A percentile compares a stretch with the other conserved stretches of the same genome.
These are phyloP conservation scores for Anthoscopus minutus DNA, from an alignment of 2,113 vertebrate genomes.

Conservation along the genomic window DNA sequence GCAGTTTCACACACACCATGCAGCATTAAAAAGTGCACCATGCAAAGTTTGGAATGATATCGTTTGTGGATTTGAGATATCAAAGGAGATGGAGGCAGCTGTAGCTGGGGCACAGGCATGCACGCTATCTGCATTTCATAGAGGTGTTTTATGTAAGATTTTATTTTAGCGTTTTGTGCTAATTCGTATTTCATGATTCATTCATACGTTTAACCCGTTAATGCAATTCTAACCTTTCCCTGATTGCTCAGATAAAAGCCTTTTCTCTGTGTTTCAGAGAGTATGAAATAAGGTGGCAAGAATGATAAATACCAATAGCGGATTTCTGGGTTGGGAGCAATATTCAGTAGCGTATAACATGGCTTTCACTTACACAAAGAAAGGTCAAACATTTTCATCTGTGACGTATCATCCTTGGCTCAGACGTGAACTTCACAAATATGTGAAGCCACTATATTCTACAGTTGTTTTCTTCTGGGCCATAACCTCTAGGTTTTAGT, in stretches of 20 bases:
- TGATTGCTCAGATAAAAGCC: background rate
- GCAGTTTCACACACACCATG: background rate
- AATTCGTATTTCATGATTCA: background rate
- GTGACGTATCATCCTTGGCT: background rate
- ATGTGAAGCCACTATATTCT: background rate
- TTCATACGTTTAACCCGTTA: background rate
- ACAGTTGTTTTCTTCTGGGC: background rate
- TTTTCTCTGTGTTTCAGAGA: background rate
- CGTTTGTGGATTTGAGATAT: background rate
- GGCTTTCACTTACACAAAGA: slow-evolving; percentile 16
- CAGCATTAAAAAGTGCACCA: background rate
- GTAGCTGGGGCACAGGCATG: background rate
- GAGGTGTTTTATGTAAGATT: background rate
- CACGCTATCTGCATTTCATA: background rate
- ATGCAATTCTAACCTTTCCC: background rate
- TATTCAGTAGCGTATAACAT: slow-evolving; percentile 1
- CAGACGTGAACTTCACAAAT: background rate
- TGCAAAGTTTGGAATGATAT: background rate
- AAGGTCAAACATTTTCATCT: slow-evolving; percentile 45
- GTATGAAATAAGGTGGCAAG: slow-evolving; percentile 26
- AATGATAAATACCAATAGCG: slow-evolving; percentile 23
- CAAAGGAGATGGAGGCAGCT: background rate
- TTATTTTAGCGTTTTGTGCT: background rate
- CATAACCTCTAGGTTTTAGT: background rate
- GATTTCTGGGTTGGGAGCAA: background rate